Base-by-base conservation (phyloP, 1,140 invertebrate genomes). In the Colletes latitarsis region DNA sequence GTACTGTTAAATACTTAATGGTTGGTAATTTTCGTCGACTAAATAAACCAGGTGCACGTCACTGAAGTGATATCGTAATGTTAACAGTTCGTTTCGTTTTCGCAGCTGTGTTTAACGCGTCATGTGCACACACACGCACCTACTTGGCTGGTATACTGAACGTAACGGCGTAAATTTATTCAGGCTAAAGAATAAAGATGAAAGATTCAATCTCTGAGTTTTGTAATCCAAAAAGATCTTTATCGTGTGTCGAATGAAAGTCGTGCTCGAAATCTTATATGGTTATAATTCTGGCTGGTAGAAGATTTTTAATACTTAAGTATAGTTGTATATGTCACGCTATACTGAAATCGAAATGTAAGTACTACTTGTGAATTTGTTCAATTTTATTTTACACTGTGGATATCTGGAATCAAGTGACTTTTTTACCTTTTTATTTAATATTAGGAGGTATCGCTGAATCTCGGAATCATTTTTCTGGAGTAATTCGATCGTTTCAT, bases 61-160 rank as follows among this genome's bases (percentile, higher is more conserved):
- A 58, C 17, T 30, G 30, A 15, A 77, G n/a, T 69, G 66, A 77
- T 70, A 60, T 60, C 75, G 66, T 14, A 9, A 58, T 60, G 14
- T 58, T 19, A 67, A 6, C 64, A 46, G 64, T 69, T 77, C 57
- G 74, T 76, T 77, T 41, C 60, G 67, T 49, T 69, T 62, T 39
- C 43, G 1, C 75, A 70, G 43, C 75, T 77, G 75, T 70, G 66
- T 77, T 62, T 60, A 68, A 62, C 75, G n/a, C 15, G 43, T 70
- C 39, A 68, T 53, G 53, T 57, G 53, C 66, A 52, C 75, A 70
- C 43, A 43, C 57, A 39, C 17, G 53, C 19, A 15, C 43, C 39
- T 60, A 69, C 49, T 46, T 17, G 15, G 4, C 21, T 9, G 43
- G 43, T 9, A 9, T 46, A 4, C 43, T 12, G 5, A 53, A 6